These are phyloP conservation scores for Holocentrus rufus DNA, from an alignment of 2,797 vertebrate genomes.

Conservation along the genomic window DNA sequence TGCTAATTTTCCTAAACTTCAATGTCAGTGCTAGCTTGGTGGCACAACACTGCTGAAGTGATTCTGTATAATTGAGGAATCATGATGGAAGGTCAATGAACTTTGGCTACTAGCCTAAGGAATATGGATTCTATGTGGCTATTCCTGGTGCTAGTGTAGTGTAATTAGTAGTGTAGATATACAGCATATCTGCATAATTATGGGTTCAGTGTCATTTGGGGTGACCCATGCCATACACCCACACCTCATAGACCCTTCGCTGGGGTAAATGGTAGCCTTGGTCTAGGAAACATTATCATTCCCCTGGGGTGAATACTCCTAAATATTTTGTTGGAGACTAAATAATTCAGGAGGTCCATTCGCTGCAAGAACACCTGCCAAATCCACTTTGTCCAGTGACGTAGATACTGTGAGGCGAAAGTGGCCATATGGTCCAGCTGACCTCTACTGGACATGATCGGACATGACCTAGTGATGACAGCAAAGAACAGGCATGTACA, in stretches of 20 bases:
- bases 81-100: no score
- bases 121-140: no score
- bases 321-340: slow-evolving; percentile 46
- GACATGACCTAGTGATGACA: neutral
- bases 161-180: no score
- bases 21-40: no score
- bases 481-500: neutral
- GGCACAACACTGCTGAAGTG: no score
- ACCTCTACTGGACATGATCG: neutral
- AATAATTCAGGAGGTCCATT: slow-evolving; percentile 62
- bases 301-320: slow-evolving; percentile 30
- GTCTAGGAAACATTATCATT: slow-evolving; percentile 20
- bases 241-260: neutral
- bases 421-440: neutral
- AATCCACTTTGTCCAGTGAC: slow-evolving; percentile 39
- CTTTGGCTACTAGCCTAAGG: no score
- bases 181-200: no score
- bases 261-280: neutral
- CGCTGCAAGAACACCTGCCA: slow-evolving; percentile 49
- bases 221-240: neutral
- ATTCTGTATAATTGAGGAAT: no score
- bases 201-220: neutral
- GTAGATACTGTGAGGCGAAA: slow-evolving; percentile 6
- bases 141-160: no score
- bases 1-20: no score